Evolutionary conservation across 2,113 vertebrate species (phyloP).

Genomic region (Limnothrissa miodon): DNA sequence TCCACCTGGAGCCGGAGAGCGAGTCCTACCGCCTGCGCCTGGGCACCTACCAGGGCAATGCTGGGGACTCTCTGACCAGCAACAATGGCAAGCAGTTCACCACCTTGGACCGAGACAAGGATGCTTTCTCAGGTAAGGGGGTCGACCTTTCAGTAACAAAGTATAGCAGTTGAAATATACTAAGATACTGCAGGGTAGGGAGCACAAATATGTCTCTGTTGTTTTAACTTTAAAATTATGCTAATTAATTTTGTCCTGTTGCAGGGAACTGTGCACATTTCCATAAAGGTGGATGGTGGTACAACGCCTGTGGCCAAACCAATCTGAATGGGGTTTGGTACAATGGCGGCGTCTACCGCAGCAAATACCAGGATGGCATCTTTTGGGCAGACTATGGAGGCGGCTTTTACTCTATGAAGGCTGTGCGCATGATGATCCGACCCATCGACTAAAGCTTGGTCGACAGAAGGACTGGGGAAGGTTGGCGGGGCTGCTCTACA

Average conservation of each 20-base stretch:
- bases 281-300: slow-evolving; percentile 99
- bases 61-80: slow-evolving; percentile 92
- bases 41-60: slow-evolving; percentile 93
- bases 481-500: not conserved
- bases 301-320: slow-evolving; percentile 91
- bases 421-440: slow-evolving; percentile 92
- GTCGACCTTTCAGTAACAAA: not conserved
- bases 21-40: slow-evolving; percentile 88
- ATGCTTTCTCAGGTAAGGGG: slow-evolving; percentile 84
- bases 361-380: slow-evolving; percentile 95
- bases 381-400: slow-evolving; percentile 98
- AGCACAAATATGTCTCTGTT: not conserved
- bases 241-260: not conserved
- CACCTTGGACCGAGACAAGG: slow-evolving; percentile 93
- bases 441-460: slow-evolving; percentile 85
- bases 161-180: no score
- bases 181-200: no score
- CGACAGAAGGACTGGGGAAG: not conserved
- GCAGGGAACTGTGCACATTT: slow-evolving; percentile 98
- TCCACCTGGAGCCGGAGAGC: slow-evolving; percentile 89
- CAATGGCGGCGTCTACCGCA: slow-evolving; percentile 92
- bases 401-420: slow-evolving; percentile 93
- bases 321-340: slow-evolving; percentile 99
- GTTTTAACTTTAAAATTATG: not conserved
- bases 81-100: slow-evolving; percentile 98